These are phyloP conservation scores for Liolophura sinensis DNA, from an alignment of 1,140 invertebrate species.

Conservation along the genomic window DNA sequence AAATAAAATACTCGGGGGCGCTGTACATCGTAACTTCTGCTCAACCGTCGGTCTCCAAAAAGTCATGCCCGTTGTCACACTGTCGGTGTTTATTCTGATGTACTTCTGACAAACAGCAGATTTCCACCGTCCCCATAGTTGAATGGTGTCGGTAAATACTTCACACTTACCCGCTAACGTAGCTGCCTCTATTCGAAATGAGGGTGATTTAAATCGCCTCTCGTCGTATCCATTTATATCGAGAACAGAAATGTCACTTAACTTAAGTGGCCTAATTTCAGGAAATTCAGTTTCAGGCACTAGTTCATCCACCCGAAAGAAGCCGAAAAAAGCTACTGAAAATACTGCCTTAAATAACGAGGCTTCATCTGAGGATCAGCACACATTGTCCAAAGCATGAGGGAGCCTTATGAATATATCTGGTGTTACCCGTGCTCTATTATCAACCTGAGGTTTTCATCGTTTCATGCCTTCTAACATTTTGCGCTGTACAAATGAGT, in stretches of 20 bases:
- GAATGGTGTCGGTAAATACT: too few relatives aligned
- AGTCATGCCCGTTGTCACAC: too few relatives aligned
- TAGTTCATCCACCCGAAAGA: conserved; percentile 19
- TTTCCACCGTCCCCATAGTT: too few relatives aligned
- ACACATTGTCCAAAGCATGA: neutral
- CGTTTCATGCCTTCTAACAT: too few relatives aligned
- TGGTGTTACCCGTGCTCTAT: conserved; percentile 10
- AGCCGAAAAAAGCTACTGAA: conserved; percentile 16
- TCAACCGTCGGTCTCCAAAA: too few relatives aligned
- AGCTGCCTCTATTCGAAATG: conserved; percentile 17
- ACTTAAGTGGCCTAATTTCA: neutral
- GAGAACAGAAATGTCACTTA: neutral
- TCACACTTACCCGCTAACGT: neutral
- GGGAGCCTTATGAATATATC: neutral
- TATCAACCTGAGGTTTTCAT: neutral
- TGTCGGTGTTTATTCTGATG: too few relatives aligned
- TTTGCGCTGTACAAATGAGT: too few relatives aligned
- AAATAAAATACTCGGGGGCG: too few relatives aligned
- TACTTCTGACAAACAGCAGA: too few relatives aligned
- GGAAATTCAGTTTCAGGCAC: conserved; percentile 5
- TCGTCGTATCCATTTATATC: neutral
- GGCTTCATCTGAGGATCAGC: conserved; percentile 9
- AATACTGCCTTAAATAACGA: conserved; percentile 15
- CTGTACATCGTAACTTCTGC: too few relatives aligned
- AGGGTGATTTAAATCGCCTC: conserved; percentile 6